Percentiles rank a stretch among this genome's conserved stretches.
Conservation (phyloP, 1,140 invertebrate genomes). For the Drosophila trapezifrons region DNA sequence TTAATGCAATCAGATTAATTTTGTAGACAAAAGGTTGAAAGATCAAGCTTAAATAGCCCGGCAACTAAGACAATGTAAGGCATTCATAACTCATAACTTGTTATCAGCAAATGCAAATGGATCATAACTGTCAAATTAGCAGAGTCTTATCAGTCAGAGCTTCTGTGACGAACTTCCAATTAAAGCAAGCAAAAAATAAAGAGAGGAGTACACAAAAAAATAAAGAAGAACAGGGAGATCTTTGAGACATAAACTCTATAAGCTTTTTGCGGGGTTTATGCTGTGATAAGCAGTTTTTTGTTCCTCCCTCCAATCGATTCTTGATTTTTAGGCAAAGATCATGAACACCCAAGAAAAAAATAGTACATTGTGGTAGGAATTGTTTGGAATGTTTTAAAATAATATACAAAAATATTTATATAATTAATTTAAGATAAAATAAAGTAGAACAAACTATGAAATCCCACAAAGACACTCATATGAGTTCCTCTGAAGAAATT, state of each 20-base stretch:
- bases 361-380: not conserved
- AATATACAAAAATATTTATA: too few species aligned
- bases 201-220: not conserved
- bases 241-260: too few species aligned
- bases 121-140: not conserved
- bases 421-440: too few species aligned
- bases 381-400: not conserved
- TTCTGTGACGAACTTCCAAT: too few species aligned
- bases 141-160: not conserved
- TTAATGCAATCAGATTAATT: not conserved
- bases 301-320: constrained; percentile 8
- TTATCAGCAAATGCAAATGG: not conserved
- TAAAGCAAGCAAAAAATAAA: not conserved
- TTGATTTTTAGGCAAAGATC: constrained; percentile 41
- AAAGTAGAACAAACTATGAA: too few species aligned
- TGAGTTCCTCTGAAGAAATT: constrained; percentile 59
- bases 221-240: not conserved
- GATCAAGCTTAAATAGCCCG: not conserved
- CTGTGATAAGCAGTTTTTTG: constrained; percentile 59
- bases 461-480: constrained; percentile 17
- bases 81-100: not conserved
- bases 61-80: not conserved
- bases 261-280: constrained; percentile 29
- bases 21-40: not conserved
- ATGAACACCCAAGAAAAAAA: too few species aligned